These are phyloP conservation scores for Peromyscus maniculatus DNA, from an alignment of 2,113 vertebrate genomes.

Conservation along the genomic window DNA sequence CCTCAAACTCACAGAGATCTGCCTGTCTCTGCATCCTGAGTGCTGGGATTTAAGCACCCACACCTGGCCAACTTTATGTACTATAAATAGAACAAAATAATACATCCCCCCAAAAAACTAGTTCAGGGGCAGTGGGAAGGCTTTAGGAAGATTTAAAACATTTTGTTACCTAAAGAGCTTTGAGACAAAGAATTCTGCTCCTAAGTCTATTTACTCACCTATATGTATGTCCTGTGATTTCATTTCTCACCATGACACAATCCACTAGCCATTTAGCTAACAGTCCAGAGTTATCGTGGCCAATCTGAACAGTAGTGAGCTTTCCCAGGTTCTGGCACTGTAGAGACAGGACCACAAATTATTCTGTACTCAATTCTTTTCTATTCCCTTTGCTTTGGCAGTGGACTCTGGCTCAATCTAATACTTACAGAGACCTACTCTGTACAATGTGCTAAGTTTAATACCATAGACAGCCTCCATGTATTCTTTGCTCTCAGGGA, in stretches of 20 bases:
- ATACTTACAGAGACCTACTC: background rate
- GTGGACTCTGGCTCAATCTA: background rate
- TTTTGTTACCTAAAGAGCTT: background rate
- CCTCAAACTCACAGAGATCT: background rate
- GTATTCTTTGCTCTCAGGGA: background rate
- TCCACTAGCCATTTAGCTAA: slow-evolving; percentile 99
- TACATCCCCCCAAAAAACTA: background rate
- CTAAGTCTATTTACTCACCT: slow-evolving; percentile 89
- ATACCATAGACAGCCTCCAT: background rate
- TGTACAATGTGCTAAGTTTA: background rate
- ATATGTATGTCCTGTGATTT: slow-evolving; percentile 98
- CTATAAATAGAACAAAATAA: background rate
- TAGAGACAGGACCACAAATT: slow-evolving; percentile 78
- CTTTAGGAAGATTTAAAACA: slow-evolving; percentile 24
- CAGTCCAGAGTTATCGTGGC: slow-evolving; percentile 97
- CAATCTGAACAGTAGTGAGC: slow-evolving; percentile 97
- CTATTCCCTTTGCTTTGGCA: background rate
- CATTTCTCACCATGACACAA: slow-evolving; percentile 98
- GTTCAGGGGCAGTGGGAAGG: slow-evolving; percentile 32
- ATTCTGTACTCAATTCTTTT: background rate
- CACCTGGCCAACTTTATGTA: background rate
- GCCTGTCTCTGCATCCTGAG: background rate
- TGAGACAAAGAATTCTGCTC: background rate
- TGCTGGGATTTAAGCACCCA: background rate
- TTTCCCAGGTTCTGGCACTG: slow-evolving; percentile 99